Base-by-base conservation (phyloP, 2,113 vertebrate genomes). In the Motacilla alba region DNA sequence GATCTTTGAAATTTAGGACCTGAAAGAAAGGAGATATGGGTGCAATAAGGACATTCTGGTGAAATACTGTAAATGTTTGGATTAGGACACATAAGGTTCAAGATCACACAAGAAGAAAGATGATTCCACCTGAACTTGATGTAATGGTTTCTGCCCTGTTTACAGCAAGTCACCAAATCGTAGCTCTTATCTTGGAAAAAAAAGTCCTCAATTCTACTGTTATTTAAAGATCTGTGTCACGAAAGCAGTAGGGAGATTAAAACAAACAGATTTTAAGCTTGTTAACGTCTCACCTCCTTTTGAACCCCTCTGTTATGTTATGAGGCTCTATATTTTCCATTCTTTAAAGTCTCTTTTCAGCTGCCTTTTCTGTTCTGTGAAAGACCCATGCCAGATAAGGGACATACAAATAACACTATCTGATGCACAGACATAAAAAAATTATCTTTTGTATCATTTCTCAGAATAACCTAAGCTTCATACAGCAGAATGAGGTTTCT, bases 391-490 rank as follows among this genome's bases (percentile, higher is more conserved):
- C 21, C 77, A 94, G 93, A 94, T 91, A 92, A 81, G 11, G 3
- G 46, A 82, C 82, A 79, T 46, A 93, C 87, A 95, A 93, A 95
- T 79, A 68, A 91, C 26, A 15, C 46, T 91, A 87, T 93, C 93
- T 87, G 77, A 94, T 79, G 58, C 37, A 37, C 85, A 91, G 70
- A 84, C 66, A 63, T 27, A 52, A 75, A 69, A 64, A 64, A 47
- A 17, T 39, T 89, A 94, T 94, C 91, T 95, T 84, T 87, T 62
- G 39, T 73, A 66, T 76, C 5, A 46, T 76, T 96, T 96, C 95
- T 93, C 70, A 87, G 96, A 96, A 95, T 41, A 95, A 66, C 10
- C 62, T 94, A 75, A 73, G 31, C 14, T 93, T 75, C 28, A 41
- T 23, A 53, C 31, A 72, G 60, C 47, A 72, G 43, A 79, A 11